Conservation (phyloP, 2,888 invertebrate species). For the Laothoe populi region DNA sequence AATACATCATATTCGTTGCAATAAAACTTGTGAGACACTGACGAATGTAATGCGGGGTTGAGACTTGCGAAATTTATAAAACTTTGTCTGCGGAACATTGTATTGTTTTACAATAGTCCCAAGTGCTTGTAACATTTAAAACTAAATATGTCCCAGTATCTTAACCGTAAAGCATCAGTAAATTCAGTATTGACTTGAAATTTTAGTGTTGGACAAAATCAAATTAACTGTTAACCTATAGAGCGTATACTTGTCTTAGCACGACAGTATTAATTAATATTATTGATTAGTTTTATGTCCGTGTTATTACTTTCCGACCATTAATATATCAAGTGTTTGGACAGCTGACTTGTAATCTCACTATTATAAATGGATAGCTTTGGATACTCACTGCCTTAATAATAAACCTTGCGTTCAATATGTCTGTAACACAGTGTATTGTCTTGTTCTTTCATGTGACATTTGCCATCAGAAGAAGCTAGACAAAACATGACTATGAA, state of each 20-base stretch:
- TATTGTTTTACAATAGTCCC: conserved; percentile 62
- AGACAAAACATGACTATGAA: too few species aligned
- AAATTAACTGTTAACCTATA: too few species aligned
- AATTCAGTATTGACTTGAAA: not conserved
- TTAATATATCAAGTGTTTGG: conserved; percentile 9
- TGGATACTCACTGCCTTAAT: not conserved
- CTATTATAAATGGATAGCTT: not conserved
- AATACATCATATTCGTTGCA: conserved; percentile 72
- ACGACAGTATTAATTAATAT: conserved; percentile 6
- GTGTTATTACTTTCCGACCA: not conserved
- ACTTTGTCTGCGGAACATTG: conserved; percentile 61
- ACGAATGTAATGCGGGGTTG: conserved; percentile 74
- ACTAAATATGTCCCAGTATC: conserved; percentile 40
- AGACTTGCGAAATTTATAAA: conserved; percentile 59
- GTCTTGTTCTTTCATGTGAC: too few species aligned
- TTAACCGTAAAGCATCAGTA: not conserved
- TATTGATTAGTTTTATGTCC: conserved; percentile 33
- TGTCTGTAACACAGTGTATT: too few species aligned
- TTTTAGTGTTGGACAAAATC: too few species aligned
- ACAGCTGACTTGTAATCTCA: conserved; percentile 7
- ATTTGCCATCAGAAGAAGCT: too few species aligned
- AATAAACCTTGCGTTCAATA: too few species aligned
- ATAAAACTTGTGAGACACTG: conserved; percentile 80
- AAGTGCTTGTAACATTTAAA: conserved; percentile 47
- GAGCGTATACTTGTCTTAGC: not conserved